Evolutionary conservation across 2,797 vertebrate species (phyloP).

Genomic region (Gastrophryne carolinensis): DNA sequence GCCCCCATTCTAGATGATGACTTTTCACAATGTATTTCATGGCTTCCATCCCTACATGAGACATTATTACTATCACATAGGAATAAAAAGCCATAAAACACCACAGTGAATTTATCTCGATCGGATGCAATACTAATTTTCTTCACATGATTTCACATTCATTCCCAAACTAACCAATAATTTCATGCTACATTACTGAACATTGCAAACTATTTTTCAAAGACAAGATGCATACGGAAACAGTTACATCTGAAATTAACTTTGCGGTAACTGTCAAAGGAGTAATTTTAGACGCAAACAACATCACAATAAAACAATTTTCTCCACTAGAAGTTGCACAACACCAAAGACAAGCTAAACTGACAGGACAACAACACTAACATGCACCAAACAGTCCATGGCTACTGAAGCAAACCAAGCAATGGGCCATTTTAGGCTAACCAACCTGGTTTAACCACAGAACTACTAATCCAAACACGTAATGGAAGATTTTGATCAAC

Average conservation of each 20-base stretch:
- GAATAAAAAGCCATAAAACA: constrained; percentile 99
- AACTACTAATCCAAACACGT: constrained; percentile 43
- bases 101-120: constrained; percentile 87
- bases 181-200: constrained; percentile 76
- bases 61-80: constrained; percentile 98
- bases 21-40: constrained; percentile 94
- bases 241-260: constrained; percentile 72
- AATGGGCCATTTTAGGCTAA: constrained; percentile 10
- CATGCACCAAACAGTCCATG: constrained; percentile 71
- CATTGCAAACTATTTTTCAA: constrained; percentile 73
- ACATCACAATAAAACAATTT: constrained; percentile 66
- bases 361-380: constrained; percentile 66
- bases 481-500: constrained; percentile 27
- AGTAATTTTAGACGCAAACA: constrained; percentile 66
- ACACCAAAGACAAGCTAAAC: constrained; percentile 66
- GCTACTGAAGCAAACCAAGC: constrained; percentile 4
- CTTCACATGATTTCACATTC: constrained; percentile 80
- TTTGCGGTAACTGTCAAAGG: constrained; percentile 66
- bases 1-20: constrained; percentile 82
- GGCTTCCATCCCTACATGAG: constrained; percentile 99
- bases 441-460: constrained; percentile 22
- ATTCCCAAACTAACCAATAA: constrained; percentile 76
- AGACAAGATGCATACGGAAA: constrained; percentile 71
- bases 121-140: constrained; percentile 79
- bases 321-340: constrained; percentile 70